Percentiles rank a stretch among this genome's conserved stretches.
phyloP scores from a whole-genome alignment of 2,888 invertebrate species.

The Synergus itoensis region DNA sequence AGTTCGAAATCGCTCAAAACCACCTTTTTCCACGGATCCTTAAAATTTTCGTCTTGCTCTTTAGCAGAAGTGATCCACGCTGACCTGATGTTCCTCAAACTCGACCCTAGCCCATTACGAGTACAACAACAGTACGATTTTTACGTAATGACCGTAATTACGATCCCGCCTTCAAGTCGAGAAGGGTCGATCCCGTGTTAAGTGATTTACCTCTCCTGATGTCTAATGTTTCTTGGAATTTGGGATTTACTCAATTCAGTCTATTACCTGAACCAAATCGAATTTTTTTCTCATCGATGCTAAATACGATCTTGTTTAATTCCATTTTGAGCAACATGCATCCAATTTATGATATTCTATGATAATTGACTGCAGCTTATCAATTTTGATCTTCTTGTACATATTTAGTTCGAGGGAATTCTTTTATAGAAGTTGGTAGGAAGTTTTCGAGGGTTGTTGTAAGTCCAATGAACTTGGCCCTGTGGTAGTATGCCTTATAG shows the following conservation, averaged over 20 bases:
- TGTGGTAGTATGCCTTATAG: conserved; percentile 54
- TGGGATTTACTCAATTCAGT: background rate
- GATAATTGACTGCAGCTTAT: too few relatives aligned
- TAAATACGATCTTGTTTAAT: background rate
- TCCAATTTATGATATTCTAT: too few relatives aligned
- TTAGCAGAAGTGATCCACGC: conserved; percentile 28
- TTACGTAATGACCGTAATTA: conserved; percentile 38
- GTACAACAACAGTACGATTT: conserved; percentile 33
- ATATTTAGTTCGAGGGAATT: background rate
- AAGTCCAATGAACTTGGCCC: conserved; percentile 39
- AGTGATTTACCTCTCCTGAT: conserved; percentile 27
- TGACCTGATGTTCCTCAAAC: conserved; percentile 31
- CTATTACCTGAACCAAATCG: background rate
- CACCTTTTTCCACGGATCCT: background rate
- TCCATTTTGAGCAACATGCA: background rate
- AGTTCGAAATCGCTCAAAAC: conserved; percentile 7
- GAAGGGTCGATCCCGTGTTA: conserved; percentile 17
- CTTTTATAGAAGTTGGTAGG: background rate
- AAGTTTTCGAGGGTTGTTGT: conserved; percentile 3
- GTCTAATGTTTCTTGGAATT: conserved; percentile 24
- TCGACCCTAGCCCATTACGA: conserved; percentile 18
- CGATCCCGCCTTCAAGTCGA: conserved; percentile 13
- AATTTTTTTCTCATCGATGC: background rate
- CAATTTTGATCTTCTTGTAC: too few relatives aligned
- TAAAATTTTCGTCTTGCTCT: conserved; percentile 17